phyloP scores from a whole-genome alignment of 1,140 invertebrate genomes.

The Elymnias hypermnestra region DNA sequence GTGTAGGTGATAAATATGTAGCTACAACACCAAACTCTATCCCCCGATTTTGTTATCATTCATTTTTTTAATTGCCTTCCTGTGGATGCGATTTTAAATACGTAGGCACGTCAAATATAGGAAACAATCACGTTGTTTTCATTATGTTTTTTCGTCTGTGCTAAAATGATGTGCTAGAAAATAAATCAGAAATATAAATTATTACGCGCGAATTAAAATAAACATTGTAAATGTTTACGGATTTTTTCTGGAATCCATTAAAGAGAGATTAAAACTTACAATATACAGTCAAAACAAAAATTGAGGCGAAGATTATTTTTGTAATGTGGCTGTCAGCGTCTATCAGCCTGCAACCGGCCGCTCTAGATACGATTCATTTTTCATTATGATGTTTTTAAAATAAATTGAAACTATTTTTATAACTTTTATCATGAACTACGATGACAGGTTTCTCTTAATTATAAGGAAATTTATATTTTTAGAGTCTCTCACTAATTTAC shows the following conservation, averaged over 20 bases:
- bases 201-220: conserved; percentile 1
- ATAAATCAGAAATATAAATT: conserved; percentile 1
- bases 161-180: conserved; percentile 4
- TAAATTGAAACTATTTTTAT: conserved; percentile 19
- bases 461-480: not conserved
- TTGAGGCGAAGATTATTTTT: conserved; percentile 19
- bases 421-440: not conserved
- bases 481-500: too few species aligned
- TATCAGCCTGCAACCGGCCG: conserved; percentile 14
- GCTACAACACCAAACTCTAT: too few species aligned
- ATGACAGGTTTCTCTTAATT: too few species aligned
- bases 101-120: too few species aligned
- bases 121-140: too few species aligned
- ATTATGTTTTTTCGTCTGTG: too few species aligned
- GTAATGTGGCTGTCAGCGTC: conserved; percentile 21
- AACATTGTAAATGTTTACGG: conserved; percentile 6
- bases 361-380: conserved; percentile 19
- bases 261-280: conserved; percentile 20
- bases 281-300: conserved; percentile 21
- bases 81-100: too few species aligned
- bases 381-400: conserved; percentile 15
- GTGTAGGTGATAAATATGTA: too few species aligned
- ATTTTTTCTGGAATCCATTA: conserved; percentile 14
- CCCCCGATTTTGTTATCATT: too few species aligned
- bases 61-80: too few species aligned